Conservation (phyloP, 1,140 invertebrate species). For the Drosophila micromelanica region DNA sequence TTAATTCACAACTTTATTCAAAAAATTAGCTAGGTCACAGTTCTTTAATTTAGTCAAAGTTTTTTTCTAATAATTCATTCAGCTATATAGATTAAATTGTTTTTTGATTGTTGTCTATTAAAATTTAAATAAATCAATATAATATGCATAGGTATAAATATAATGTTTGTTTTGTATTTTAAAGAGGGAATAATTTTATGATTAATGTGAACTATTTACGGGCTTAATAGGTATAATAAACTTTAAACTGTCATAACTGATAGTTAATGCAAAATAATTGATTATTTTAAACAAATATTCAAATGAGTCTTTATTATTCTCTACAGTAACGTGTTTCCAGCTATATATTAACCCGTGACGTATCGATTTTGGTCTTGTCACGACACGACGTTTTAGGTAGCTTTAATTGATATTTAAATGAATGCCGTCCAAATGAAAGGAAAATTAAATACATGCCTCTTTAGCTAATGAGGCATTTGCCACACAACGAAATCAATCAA, state of each 20-base stretch:
- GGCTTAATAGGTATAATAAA: neutral
- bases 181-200: neutral
- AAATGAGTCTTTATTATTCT: neutral
- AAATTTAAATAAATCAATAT: conserved; percentile 22
- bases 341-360: neutral
- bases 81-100: conserved; percentile 14
- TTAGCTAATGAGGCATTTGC: neutral
- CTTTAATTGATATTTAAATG: conserved; percentile 18
- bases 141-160: conserved; percentile 8
- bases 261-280: neutral
- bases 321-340: neutral
- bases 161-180: neutral
- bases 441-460: conserved; percentile 14
- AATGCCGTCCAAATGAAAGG: conserved; percentile 21
- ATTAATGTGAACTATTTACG: no score
- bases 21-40: neutral
- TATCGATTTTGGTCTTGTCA: neutral
- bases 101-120: conserved; percentile 23
- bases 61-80: conserved; percentile 12
- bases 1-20: conserved; percentile 9
- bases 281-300: neutral
- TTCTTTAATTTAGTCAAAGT: conserved; percentile 18
- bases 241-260: neutral
- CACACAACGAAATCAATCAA: conserved; percentile 6
- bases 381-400: neutral